phyloP scores from a whole-genome alignment of 2,797 vertebrate species.

The Sebastes melanostomus region DNA sequence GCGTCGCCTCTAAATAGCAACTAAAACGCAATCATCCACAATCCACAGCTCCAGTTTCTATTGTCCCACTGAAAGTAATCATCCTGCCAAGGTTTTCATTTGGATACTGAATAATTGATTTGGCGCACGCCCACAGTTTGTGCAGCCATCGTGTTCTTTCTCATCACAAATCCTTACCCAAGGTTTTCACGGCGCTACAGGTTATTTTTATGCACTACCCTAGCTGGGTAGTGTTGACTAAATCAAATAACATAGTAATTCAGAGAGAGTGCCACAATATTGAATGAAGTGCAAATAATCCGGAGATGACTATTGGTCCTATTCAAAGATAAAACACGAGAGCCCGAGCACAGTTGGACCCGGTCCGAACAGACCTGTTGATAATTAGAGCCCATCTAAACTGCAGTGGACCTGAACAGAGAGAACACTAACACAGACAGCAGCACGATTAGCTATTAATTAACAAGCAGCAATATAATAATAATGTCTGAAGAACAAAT shows the following conservation, averaged over 20 bases:
- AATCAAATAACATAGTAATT: neutral
- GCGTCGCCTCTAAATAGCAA: constrained; percentile 42
- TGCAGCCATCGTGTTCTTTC: constrained; percentile 29
- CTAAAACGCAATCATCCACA: constrained; percentile 32
- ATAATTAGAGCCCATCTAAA: neutral
- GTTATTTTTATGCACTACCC: constrained; percentile 5
- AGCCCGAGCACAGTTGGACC: neutral
- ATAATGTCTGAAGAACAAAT: neutral
- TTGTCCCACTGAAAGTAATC: constrained; percentile 47
- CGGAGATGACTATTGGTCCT: neutral
- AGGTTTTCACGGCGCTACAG: constrained; percentile 12
- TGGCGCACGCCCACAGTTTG: constrained; percentile 40
- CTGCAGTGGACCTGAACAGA: neutral
- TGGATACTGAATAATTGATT: constrained; percentile 60
- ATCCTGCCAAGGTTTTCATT: constrained; percentile 58
- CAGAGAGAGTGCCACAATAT: neutral
- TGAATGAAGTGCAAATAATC: neutral
- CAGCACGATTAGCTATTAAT: neutral
- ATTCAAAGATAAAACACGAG: neutral
- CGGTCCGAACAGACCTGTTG: neutral
- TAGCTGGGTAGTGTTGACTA: neutral
- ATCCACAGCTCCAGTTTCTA: constrained; percentile 16
- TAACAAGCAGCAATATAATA: neutral
- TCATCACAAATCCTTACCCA: constrained; percentile 13
- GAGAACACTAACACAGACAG: neutral